Base-by-base conservation (phyloP, 2,888 invertebrate genomes). In the Neoscelio sp. region DNA sequence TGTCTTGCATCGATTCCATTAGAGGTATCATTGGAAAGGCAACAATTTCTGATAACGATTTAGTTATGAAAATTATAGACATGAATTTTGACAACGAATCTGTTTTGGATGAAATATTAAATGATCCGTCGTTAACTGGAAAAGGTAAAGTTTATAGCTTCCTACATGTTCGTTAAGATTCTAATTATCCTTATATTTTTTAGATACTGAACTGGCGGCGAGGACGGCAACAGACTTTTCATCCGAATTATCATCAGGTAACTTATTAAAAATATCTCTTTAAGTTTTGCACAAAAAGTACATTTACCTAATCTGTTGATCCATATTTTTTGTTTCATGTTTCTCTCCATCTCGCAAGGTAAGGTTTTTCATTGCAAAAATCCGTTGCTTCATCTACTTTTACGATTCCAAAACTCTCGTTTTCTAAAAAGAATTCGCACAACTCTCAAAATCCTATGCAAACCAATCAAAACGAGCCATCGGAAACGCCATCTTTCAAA, bases 1-100 rank as follows among this genome's bases (percentile, higher is more conserved):
- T 95, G 87, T 96, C 96, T 0, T 97, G 98, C 85, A 92, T 97
- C 60, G 97, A 97, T 85, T 95, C 95, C 87, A 92, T 98, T 28
- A 94, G 95, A 71, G 94, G 94, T 88, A 94, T 96, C 4, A 92
- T 97, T 52, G 97, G 97, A 2, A 95, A 96, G 60, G 81, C 82
- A 1, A 92, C 94, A 0, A 91, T 95, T 6, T 92, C 96, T 0
- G 96, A 97, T 83, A 93, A 94, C 79, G 92, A 94, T 54, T 92
- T 98, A 56, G 92, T 94, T 13, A 94, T 95, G 82, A 93, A 95
- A 42, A 94, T 96, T 23, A 90, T 97, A 68, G 92, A 93, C 68
- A 92, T 94, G 82, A 93, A 94, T 80, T 98, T 95, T 89, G 93
- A 97, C 89, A 92, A 94, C 35, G 94, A 94, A 82, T 93, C 93